Evolutionary conservation across 1,140 invertebrate genomes (phyloP).

Genomic region (Dendroctonus ponderosae): DNA sequence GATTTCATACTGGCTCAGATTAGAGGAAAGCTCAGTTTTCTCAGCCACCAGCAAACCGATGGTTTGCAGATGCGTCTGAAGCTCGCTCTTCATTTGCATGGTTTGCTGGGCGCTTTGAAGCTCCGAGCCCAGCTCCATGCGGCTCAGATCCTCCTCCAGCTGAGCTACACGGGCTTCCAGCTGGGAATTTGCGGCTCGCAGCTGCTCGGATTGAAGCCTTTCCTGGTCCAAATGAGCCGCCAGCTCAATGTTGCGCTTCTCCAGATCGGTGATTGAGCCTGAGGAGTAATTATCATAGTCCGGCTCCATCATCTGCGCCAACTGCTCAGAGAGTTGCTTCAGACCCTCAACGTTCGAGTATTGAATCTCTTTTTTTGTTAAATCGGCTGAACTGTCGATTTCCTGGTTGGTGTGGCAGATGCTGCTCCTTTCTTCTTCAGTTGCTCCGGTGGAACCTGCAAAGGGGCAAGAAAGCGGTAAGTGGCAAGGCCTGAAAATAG

Average conservation of each 20-base stretch:
- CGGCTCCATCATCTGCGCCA: conserved; percentile 52
- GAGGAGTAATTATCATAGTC: conserved; percentile 44
- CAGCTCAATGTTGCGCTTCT: conserved; percentile 54
- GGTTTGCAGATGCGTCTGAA: conserved; percentile 68
- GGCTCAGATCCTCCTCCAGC: conserved; percentile 47
- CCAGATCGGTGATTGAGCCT: conserved; percentile 46
- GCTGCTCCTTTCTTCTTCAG: conserved; percentile 18
- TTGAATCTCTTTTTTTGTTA: conserved; percentile 25
- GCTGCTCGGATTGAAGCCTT: conserved; percentile 51
- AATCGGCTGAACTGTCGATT: conserved; percentile 24
- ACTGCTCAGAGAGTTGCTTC: conserved; percentile 54
- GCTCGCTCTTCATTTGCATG: conserved; percentile 47
- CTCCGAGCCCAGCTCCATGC: conserved; percentile 32
- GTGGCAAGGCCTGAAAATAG: background rate
- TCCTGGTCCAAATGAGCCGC: conserved; percentile 55
- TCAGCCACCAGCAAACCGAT: conserved; percentile 77
- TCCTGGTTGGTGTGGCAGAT: conserved; percentile 24
- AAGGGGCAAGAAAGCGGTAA: background rate
- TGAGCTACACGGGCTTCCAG: conserved; percentile 50
- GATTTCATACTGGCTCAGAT: conserved; percentile 61
- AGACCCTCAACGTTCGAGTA: conserved; percentile 51
- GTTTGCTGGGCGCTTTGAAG: conserved; percentile 37
- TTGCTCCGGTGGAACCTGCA: conserved; percentile 6
- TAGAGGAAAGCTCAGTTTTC: conserved; percentile 72
- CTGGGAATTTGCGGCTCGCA: conserved; percentile 53